Conservation (phyloP, 2,888 invertebrate species). For the Atherix ibis region DNA sequence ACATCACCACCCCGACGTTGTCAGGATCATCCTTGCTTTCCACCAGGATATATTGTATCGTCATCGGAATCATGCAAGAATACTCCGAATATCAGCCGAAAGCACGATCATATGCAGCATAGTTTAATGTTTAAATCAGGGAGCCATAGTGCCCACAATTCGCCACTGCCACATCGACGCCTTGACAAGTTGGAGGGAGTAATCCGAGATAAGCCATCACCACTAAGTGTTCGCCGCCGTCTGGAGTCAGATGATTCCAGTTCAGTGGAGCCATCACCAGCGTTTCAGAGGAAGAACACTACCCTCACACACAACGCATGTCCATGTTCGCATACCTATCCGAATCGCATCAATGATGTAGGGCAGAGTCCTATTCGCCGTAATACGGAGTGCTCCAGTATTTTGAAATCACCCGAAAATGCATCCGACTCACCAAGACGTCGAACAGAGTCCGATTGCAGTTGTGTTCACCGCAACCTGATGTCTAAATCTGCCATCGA, state of each 20-base stretch:
- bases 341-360: slow-evolving; percentile 4
- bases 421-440: slow-evolving; percentile 9
- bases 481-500: slow-evolving; percentile 1
- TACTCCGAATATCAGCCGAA: slow-evolving; percentile 13
- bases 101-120: slow-evolving; percentile 11
- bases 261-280: slow-evolving; percentile 12
- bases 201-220: slow-evolving; percentile 14
- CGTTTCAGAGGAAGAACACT: slow-evolving; percentile 6
- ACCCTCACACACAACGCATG: no score
- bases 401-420: slow-evolving; percentile 8
- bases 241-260: slow-evolving; percentile 10
- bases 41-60: slow-evolving; percentile 4
- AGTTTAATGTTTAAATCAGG: slow-evolving; percentile 12
- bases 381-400: slow-evolving; percentile 10
- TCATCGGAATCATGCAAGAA: slow-evolving; percentile 14
- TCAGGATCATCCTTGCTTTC: slow-evolving; percentile 7
- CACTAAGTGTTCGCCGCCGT: slow-evolving; percentile 8
- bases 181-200: slow-evolving; percentile 15
- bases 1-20: slow-evolving; percentile 12
- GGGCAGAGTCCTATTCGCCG: slow-evolving; percentile 6
- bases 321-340: slow-evolving; percentile 6
- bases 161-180: slow-evolving; percentile 14
- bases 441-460: slow-evolving; percentile 13
- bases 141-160: slow-evolving; percentile 14
- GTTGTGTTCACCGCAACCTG: slow-evolving; percentile 5